Base-by-base conservation (phyloP, 1,140 invertebrate genomes). In the Bombus haemorrhoidalis region DNA sequence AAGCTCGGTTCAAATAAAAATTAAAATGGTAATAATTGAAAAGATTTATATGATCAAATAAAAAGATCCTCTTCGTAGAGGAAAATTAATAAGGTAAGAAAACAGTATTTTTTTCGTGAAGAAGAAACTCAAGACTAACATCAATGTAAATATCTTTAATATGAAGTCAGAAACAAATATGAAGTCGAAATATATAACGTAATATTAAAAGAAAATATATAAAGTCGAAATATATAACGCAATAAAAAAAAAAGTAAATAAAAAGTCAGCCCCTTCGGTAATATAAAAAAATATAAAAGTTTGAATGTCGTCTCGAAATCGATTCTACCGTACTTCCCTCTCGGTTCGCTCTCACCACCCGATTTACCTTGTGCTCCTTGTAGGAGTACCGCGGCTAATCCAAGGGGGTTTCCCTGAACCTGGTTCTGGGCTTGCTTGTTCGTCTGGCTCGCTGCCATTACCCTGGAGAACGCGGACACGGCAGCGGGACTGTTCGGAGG, bases 281-380 rank as follows among this genome's bases (percentile, higher is more conserved):
- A 62, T 13, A 12, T 37, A 69, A 69, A 37, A 32, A 69, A 1
- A 39, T 34, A 34, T 15, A 37, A 9, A 22, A 69, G 5, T 25
- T 62, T 62, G 3, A 4, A 72, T 6, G 25, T 6, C 71, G 13
- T 43, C 28, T 15, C 5, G 12, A 73, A 13, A 2, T 12, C 34
- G 57, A 62, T 71, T 81, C 66, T 43, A 64, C 59, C 74, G 59
- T 73, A 41, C 85, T 77, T 82, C 37, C 74, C 41, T 66, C 77
- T 62, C 43, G 34, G 37, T 25, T 8, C 59, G 41, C 32, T 66
- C 68, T 43, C 59, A 83, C 47, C 77, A 53, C n/a, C 79, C 34
- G 72, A 39, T 82, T 95, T 95, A 95, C 95, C 95, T 95, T 95
- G 94, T 77, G 94, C 93, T 78, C 95, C 94, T 88, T 95, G 95